Base-by-base conservation (phyloP, 2,113 vertebrate genomes). In the Podarcis muralis region DNA sequence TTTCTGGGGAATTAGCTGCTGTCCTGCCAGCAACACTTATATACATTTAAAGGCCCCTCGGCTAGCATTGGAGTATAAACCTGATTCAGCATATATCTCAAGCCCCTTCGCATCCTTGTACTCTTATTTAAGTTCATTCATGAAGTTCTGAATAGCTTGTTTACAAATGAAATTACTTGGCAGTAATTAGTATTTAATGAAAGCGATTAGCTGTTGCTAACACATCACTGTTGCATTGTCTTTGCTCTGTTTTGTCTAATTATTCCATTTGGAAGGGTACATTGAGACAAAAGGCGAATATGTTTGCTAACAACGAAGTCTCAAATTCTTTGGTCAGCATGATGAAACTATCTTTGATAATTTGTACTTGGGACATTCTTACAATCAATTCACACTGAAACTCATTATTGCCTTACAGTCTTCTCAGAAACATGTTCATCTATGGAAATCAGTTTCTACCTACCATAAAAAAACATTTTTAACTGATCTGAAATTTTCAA, bases 391-490 rank as follows among this genome's bases (percentile, higher is more conserved):
- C 1, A 72, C 23, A 85, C 59, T 83, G 74, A 23, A 40, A n/a
- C 66, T 23, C 77, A 83, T 86, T 89, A 92, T 89, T n/a, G 40
- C 74, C 43, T 76, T 72, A 3, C 83, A 9, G 2, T 68, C 16
- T 85, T 89, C 66, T 69, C 5, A 27, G 22, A 69, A 69, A 71
- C 62, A 91, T 43, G 92, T 43, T 92, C 3, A 43, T 77, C 7
- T 81, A 76, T 15, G 84, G 77, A 35, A 57, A 89, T 84, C 88
- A 69, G 59, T 48, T 89, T 90, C 6, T 88, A 91, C 48, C 32
- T 0, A 84, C n/a, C 85, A 91, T 80, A 43, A 8, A 78, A 76
- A 89, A 35, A 27, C 30, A 69, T 69, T 30, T n/a, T 25, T 9
- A 35, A 84, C 3, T 53, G 18, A n/a, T 84, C 27, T 48, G 6